Base-by-base conservation (phyloP, 2,888 invertebrate genomes). In the Caenorhabditis sp. region DNA sequence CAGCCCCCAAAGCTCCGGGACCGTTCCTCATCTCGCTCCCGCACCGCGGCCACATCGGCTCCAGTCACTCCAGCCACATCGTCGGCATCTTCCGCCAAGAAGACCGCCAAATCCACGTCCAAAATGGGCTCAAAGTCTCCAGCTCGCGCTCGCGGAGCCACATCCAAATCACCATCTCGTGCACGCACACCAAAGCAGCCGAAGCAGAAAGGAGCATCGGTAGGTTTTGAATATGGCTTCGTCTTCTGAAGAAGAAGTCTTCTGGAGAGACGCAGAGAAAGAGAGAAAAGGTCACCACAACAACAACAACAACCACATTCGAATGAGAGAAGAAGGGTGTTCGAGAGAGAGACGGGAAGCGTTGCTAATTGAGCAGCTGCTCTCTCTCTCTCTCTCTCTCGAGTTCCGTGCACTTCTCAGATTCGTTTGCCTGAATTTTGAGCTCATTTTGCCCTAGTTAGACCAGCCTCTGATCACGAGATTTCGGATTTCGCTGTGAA, bases 281-380 rank as follows among this genome's bases (percentile, higher is more conserved):
- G 69, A 22, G 14, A 61, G 54, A 38, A 61, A 73, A 47, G 41
- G 74, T 74, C 63, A n/a, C n/a, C n/a, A n/a, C n/a, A 76, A 59
- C 68, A 54, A 64, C 74, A 75, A 75, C 75, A 75, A 75, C 64
- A 75, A 63, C 56, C 72, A 49, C 31, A n/a, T n/a, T n/a, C n/a
- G n/a, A n/a, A n/a, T n/a, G 47, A 61, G 38, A 56, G 49, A 22
- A 41, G 22, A 14, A 28, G 35, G 35, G 14, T 12, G 22, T 14
- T 47, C 47, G 49, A 58, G 54, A 19, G 16, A n/a, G 49, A 7
- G 49, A 19, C 26, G 19, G 47, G 47, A 41, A 69, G 59, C 61
- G 70, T 77, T 51, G 77, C 70, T 77, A 70, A 77, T 77, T 77
- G 77, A 77, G 77, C 77, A 77, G 77, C 77, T 77, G 77, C 63